phyloP scores from a whole-genome alignment of 2,113 vertebrate species.

The Stictonetta naevosa region DNA sequence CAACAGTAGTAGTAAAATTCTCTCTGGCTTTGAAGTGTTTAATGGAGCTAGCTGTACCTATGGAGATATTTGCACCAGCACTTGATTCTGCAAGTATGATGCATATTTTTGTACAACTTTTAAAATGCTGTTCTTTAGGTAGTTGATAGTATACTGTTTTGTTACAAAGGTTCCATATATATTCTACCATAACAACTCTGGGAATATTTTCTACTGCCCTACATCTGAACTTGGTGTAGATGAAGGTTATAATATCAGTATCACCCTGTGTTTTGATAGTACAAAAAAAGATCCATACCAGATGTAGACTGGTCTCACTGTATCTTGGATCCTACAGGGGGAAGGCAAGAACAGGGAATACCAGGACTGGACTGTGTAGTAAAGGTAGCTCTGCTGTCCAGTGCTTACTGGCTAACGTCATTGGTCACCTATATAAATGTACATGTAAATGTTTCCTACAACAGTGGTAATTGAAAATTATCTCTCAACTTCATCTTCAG shows the following conservation, averaged over 20 bases:
- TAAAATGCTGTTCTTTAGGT: background rate
- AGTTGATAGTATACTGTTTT: background rate
- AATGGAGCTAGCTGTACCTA: background rate
- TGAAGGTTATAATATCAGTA: background rate
- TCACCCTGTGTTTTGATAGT: background rate
- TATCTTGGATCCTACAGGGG: background rate
- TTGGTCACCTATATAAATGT: background rate
- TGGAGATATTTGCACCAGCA: background rate
- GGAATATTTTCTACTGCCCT: background rate
- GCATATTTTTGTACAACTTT: background rate
- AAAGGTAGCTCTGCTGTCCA: background rate
- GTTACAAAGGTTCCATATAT: background rate
- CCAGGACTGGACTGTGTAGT: background rate
- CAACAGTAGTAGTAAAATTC: background rate
- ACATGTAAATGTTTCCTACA: background rate
- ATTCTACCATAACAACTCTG: background rate
- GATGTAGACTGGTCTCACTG: background rate
- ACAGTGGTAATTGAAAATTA: background rate
- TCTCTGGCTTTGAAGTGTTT: background rate
- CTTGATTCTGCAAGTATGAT: background rate
- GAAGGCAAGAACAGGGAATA: background rate
- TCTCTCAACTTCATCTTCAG: background rate
- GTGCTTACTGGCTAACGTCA: background rate
- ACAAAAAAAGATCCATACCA: background rate
- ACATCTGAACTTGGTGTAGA: background rate